phyloP scores from a whole-genome alignment of 2,888 invertebrate genomes.

The Hipparchia sbordonii region DNA sequence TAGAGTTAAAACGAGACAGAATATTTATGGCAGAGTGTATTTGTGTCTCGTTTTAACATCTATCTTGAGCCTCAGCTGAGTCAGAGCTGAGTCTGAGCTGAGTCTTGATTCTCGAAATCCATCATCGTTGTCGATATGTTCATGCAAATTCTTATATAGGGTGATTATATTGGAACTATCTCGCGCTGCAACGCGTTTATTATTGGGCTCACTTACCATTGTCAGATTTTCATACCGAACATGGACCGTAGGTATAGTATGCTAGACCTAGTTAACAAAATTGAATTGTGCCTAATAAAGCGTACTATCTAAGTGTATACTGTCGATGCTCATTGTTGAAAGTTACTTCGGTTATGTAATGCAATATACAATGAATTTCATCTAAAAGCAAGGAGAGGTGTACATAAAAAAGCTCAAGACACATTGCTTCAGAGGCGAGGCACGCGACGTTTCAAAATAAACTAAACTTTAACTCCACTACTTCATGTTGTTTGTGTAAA shows the following conservation, averaged over 20 bases:
- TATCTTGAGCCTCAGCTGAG: too few species aligned
- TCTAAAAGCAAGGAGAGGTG: constrained; percentile 1
- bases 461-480: too few species aligned
- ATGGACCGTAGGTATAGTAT: constrained; percentile 62
- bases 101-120: too few species aligned
- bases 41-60: too few species aligned
- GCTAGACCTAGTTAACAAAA: constrained; percentile 74
- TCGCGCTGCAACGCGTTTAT: not conserved
- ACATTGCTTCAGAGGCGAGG: too few species aligned
- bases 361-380: constrained; percentile 26
- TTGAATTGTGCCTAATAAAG: constrained; percentile 78
- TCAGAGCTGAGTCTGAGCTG: too few species aligned
- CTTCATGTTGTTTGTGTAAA: too few species aligned
- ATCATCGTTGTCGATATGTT: too few species aligned
- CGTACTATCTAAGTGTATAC: constrained; percentile 46
- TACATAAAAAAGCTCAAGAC: not conserved
- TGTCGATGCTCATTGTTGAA: constrained; percentile 35
- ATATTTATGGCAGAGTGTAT: too few species aligned
- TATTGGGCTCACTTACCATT: not conserved
- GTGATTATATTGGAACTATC: not conserved
- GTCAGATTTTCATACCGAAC: constrained; percentile 50
- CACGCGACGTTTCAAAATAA: too few species aligned
- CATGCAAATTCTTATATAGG: not conserved
- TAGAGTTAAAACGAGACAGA: too few species aligned
- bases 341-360: constrained; percentile 17